phyloP scores from a whole-genome alignment of 2,888 invertebrate genomes.

The Empis livida region DNA sequence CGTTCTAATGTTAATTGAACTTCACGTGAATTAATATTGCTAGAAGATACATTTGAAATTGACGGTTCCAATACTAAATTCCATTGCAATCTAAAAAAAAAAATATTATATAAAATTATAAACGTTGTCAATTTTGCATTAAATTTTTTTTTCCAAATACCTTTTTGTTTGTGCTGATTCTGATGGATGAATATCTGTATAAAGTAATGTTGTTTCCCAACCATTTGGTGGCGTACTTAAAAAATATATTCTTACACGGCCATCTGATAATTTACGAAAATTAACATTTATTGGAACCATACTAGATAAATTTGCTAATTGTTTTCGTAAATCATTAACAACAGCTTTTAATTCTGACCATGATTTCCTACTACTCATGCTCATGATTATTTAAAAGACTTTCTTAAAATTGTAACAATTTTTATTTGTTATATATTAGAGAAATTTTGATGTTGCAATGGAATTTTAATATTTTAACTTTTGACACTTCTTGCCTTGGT shows the following conservation, averaged over 20 bases:
- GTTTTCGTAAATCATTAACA: slow-evolving; percentile 67
- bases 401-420: too few species aligned
- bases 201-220: slow-evolving; percentile 81
- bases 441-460: too few species aligned
- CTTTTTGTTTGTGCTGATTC: slow-evolving; percentile 15
- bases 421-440: too few species aligned
- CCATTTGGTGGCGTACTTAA: slow-evolving; percentile 76
- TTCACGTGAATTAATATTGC: slow-evolving; percentile 59
- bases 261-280: slow-evolving; percentile 65
- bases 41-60: slow-evolving; percentile 49
- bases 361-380: slow-evolving; percentile 33
- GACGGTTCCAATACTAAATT: slow-evolving; percentile 71
- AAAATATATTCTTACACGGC: slow-evolving; percentile 77
- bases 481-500: too few species aligned
- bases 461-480: too few species aligned
- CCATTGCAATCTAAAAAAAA: slow-evolving; percentile 52
- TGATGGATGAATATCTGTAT: slow-evolving; percentile 64
- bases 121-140: not conserved
- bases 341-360: slow-evolving; percentile 73
- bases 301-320: slow-evolving; percentile 62
- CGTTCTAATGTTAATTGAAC: slow-evolving; percentile 86
- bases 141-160: slow-evolving; percentile 1
- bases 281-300: slow-evolving; percentile 73
- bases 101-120: not conserved
- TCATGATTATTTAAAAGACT: too few species aligned